Conservation (phyloP, 2,797 vertebrate species). For the Ispidina lecontei region DNA sequence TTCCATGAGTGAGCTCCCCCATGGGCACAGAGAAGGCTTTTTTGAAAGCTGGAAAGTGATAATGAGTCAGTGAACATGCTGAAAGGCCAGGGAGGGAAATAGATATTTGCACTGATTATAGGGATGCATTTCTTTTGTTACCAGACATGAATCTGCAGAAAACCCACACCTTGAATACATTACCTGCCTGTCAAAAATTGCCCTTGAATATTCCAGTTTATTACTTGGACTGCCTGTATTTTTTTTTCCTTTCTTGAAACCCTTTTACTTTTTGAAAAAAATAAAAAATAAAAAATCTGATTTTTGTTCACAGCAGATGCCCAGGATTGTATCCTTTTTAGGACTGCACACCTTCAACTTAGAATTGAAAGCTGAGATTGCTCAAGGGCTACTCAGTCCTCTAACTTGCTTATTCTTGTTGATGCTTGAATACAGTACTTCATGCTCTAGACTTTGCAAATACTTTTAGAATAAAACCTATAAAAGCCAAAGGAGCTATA, state of each 20-base stretch:
- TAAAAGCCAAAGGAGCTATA: neutral
- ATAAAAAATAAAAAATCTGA: neutral
- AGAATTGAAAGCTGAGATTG: neutral
- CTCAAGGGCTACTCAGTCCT: neutral
- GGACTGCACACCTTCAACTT: neutral
- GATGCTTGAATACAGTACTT: neutral
- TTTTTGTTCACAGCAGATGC: neutral
- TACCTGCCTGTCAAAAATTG: neutral
- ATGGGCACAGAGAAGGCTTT: rapidly evolving
- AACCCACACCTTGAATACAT: neutral
- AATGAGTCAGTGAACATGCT: neutral
- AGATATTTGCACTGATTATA: neutral
- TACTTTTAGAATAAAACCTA: neutral
- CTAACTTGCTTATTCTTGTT: neutral
- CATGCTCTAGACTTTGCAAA: neutral
- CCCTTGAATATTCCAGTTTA: neutral
- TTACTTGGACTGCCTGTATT: neutral
- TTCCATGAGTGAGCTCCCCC: neutral
- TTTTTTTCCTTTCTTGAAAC: neutral
- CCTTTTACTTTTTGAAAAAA: neutral
- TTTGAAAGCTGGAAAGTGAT: neutral
- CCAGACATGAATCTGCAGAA: neutral
- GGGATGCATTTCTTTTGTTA: neutral
- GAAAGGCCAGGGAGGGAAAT: neutral
- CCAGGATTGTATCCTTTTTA: neutral